A percentile compares a stretch with the other conserved stretches of the same genome.
These are phyloP conservation scores for Mycalesis mineus DNA, from an alignment of 2,888 invertebrate species.

Conservation along the genomic window DNA sequence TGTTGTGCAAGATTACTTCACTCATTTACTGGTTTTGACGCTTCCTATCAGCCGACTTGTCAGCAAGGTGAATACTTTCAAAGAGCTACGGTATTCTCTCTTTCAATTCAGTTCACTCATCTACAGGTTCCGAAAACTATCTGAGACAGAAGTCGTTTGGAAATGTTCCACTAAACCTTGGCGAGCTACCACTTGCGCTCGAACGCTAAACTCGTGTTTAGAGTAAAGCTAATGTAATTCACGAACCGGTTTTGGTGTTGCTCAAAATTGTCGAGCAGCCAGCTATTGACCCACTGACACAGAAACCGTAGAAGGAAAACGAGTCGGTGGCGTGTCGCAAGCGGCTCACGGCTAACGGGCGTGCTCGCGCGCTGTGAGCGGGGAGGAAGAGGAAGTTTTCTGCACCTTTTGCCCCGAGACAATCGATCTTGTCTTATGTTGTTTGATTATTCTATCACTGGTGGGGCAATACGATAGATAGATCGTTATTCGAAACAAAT, in stretches of 20 bases:
- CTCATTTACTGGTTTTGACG: too few relatives aligned
- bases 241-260: conserved; percentile 60
- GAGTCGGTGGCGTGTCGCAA: conserved; percentile 56
- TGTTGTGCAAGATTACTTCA: too few relatives aligned
- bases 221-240: conserved; percentile 36
- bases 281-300: conserved; percentile 75
- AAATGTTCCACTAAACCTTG: conserved; percentile 16
- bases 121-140: too few relatives aligned
- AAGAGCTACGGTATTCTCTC: too few relatives aligned
- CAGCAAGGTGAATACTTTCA: too few relatives aligned
- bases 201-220: conserved; percentile 26
- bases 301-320: conserved; percentile 68
- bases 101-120: too few relatives aligned
- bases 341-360: conserved; percentile 20
- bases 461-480: too few relatives aligned
- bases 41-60: too few relatives aligned
- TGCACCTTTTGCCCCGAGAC: not conserved
- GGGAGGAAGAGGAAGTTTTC: conserved; percentile 20
- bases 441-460: too few relatives aligned
- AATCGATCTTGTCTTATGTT: too few relatives aligned
- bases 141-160: too few relatives aligned
- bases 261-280: conserved; percentile 61
- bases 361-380: conserved; percentile 13
- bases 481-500: too few relatives aligned
- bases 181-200: conserved; percentile 4